Evolutionary conservation across 2,888 invertebrate genomes (phyloP).

Genomic region (Cinara cedri): DNA sequence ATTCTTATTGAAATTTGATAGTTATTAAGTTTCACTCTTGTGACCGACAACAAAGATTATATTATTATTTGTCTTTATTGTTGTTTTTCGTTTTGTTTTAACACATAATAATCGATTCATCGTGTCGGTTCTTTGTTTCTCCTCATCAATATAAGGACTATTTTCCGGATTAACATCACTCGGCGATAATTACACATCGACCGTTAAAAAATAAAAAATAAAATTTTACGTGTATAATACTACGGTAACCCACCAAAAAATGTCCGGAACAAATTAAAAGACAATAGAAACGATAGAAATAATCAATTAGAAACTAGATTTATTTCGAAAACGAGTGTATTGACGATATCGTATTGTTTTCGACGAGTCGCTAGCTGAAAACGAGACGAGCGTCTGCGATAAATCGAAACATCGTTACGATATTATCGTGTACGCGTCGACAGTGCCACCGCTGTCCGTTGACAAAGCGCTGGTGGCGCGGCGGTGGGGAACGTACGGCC

Average conservation of each 20-base stretch:
- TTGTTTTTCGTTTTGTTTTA: slow-evolving; percentile 5
- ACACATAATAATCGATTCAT: slow-evolving; percentile 17
- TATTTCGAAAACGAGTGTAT: too few species aligned
- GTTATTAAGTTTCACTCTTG: neutral
- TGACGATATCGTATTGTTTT: too few species aligned
- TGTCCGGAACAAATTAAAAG: neutral
- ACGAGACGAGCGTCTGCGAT: neutral
- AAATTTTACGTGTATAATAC: too few species aligned
- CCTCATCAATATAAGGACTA: neutral
- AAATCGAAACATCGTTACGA: slow-evolving; percentile 18
- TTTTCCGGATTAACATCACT: slow-evolving; percentile 21
- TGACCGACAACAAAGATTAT: neutral
- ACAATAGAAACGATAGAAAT: neutral
- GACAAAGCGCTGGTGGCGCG: neutral
- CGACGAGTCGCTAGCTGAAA: too few species aligned
- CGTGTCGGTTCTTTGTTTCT: slow-evolving; percentile 2
- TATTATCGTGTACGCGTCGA: neutral
- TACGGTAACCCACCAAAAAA: too few species aligned
- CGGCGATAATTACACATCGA: neutral
- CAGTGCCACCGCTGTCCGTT: neutral
- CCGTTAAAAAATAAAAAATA: neutral
- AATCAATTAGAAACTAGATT: neutral
- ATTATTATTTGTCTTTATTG: neutral
- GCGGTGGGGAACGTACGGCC: neutral
- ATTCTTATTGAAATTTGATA: neutral